These are phyloP conservation scores for Lysandra coridon DNA, from an alignment of 2,888 invertebrate species.

Conservation along the genomic window DNA sequence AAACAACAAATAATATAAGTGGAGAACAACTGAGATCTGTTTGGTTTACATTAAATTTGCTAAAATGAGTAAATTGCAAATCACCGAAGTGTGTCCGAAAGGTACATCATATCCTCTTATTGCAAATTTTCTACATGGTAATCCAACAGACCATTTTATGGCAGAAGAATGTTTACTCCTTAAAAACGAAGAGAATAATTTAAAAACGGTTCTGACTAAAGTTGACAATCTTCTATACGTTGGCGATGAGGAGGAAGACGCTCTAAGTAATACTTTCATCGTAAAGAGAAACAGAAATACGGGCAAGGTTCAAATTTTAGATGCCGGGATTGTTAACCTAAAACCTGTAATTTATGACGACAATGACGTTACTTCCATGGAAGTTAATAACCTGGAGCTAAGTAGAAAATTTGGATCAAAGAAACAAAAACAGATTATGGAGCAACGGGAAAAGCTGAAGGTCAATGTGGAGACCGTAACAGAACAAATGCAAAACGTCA, in stretches of 20 bases:
- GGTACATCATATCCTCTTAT: constrained; percentile 51
- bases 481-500: constrained; percentile 79
- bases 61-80: constrained; percentile 56
- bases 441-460: constrained; percentile 81
- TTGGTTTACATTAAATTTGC: neutral
- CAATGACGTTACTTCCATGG: constrained; percentile 45
- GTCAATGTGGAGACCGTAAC: constrained; percentile 79
- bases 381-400: constrained; percentile 64
- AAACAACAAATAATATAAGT: too few relatives aligned
- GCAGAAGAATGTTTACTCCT: constrained; percentile 50
- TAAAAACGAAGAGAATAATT: constrained; percentile 47
- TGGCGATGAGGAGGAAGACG: constrained; percentile 57
- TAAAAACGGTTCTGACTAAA: constrained; percentile 51
- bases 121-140: constrained; percentile 66
- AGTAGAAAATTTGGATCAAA: constrained; percentile 85
- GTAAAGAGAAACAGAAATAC: constrained; percentile 58
- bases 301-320: constrained; percentile 64
- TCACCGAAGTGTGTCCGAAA: constrained; percentile 59
- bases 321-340: constrained; percentile 54
- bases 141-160: constrained; percentile 54
- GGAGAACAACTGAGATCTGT: neutral
- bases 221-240: constrained; percentile 56
- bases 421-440: constrained; percentile 78
- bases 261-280: constrained; percentile 56
- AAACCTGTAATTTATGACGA: constrained; percentile 53